phyloP scores from a whole-genome alignment of 2,797 vertebrate genomes.

The Amphiprion clarkii region DNA sequence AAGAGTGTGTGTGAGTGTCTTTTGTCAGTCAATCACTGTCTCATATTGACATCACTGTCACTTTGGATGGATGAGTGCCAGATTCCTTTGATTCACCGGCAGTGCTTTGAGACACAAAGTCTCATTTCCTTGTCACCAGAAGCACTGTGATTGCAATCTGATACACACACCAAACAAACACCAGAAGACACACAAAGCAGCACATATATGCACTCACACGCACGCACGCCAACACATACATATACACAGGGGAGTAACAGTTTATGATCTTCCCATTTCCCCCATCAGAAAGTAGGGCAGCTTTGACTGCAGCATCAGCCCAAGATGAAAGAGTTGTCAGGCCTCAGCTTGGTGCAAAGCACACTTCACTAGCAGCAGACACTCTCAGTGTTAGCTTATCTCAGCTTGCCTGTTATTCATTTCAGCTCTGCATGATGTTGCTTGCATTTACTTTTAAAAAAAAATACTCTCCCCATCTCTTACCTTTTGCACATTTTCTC shows the following conservation, averaged over 20 bases:
- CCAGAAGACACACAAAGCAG: conserved; percentile 36
- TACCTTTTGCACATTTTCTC: conserved; percentile 87
- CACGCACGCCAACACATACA: conserved; percentile 46
- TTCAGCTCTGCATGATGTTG: conserved; percentile 83
- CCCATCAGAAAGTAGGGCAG: conserved; percentile 83
- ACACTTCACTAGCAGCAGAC: conserved; percentile 77
- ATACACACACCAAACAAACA: conserved; percentile 62
- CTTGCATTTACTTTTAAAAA: conserved; percentile 72
- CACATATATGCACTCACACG: neutral
- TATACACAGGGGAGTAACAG: conserved; percentile 71
- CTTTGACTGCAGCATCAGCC: conserved; percentile 82
- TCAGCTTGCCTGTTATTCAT: conserved; percentile 79
- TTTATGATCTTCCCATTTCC: conserved; percentile 78
- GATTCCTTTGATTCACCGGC: conserved; percentile 76
- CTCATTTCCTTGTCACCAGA: conserved; percentile 79
- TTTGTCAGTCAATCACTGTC: conserved; percentile 78
- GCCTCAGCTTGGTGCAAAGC: conserved; percentile 75
- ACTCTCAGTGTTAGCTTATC: conserved; percentile 74
- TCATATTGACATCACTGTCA: conserved; percentile 78
- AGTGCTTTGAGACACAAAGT: conserved; percentile 75
- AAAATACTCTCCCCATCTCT: conserved; percentile 75
- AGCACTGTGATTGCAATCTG: conserved; percentile 72
- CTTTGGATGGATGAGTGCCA: conserved; percentile 80
- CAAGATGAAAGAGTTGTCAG: conserved; percentile 80
- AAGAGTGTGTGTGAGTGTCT: conserved; percentile 20